Conservation (phyloP, 2,113 vertebrate species). For the Nipponia nippon region DNA sequence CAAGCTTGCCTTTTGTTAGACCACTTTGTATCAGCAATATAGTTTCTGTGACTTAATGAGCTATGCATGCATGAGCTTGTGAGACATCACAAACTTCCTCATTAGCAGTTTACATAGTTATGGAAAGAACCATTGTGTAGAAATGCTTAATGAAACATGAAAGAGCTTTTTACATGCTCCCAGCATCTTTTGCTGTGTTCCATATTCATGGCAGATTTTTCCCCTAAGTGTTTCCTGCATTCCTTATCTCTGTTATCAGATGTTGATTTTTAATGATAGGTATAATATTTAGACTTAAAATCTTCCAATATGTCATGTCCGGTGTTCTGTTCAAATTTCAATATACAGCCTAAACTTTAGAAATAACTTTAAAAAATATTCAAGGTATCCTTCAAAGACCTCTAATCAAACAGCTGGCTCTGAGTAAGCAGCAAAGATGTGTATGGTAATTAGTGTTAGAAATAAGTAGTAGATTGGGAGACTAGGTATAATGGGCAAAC, state of each 20-base stretch:
- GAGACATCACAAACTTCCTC: not conserved
- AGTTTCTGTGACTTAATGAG: not conserved
- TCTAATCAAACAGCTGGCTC: not conserved
- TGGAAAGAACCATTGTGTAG: not conserved
- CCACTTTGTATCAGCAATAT: not conserved
- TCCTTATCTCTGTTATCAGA: not conserved
- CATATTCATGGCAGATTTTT: not conserved
- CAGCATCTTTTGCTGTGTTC: not conserved
- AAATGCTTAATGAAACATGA: not conserved
- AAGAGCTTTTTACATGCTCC: not conserved
- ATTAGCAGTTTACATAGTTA: not conserved
- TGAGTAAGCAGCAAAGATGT: not conserved
- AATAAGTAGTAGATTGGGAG: not conserved
- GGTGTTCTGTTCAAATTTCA: not conserved
- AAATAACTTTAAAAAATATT: not conserved
- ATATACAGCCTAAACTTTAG: not conserved
- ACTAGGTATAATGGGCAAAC: not conserved
- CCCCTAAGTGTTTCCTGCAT: not conserved
- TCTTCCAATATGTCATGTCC: not conserved
- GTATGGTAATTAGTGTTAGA: not conserved
- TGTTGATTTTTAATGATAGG: not conserved
- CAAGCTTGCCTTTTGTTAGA: not conserved
- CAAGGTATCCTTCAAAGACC: not conserved
- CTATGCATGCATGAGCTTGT: not conserved
- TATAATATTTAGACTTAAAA: not conserved